Percentiles rank a stretch among this genome's conserved stretches.
These are phyloP conservation scores for Chironomus tentans DNA, from an alignment of 2,888 invertebrate genomes.

Conservation along the genomic window DNA sequence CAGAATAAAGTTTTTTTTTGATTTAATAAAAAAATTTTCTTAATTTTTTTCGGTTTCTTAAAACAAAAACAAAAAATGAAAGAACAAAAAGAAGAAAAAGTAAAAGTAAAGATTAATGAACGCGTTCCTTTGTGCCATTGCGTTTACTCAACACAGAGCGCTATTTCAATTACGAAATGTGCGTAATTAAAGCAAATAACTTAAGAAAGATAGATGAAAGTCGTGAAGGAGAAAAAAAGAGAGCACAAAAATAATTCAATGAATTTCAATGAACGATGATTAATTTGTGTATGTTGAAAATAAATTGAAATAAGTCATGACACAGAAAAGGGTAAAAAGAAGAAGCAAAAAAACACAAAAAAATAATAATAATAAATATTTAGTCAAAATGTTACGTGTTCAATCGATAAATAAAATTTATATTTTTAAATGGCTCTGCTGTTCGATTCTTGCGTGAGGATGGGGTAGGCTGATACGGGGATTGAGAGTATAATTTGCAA, in stretches of 20 bases:
- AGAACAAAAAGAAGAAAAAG: not conserved
- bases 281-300: not conserved
- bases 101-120: not conserved
- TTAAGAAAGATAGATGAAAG: not conserved
- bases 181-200: not conserved
- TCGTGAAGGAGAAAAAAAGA: not conserved
- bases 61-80: too few relatives aligned
- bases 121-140: not conserved
- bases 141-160: not conserved
- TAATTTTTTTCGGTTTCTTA: too few relatives aligned
- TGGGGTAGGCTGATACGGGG: too few relatives aligned
- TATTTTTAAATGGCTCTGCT: not conserved
- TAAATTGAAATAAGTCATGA: not conserved
- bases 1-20: too few relatives aligned
- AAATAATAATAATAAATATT: not conserved
- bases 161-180: not conserved
- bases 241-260: not conserved
- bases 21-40: too few relatives aligned
- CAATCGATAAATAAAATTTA: not conserved
- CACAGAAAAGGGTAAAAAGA: not conserved
- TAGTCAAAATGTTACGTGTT: conserved; percentile 7
- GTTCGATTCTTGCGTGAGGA: not conserved
- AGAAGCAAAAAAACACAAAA: not conserved
- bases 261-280: not conserved
- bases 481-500: too few relatives aligned